Conservation (phyloP, 2,113 vertebrate species). For the Haemorhous mexicanus region DNA sequence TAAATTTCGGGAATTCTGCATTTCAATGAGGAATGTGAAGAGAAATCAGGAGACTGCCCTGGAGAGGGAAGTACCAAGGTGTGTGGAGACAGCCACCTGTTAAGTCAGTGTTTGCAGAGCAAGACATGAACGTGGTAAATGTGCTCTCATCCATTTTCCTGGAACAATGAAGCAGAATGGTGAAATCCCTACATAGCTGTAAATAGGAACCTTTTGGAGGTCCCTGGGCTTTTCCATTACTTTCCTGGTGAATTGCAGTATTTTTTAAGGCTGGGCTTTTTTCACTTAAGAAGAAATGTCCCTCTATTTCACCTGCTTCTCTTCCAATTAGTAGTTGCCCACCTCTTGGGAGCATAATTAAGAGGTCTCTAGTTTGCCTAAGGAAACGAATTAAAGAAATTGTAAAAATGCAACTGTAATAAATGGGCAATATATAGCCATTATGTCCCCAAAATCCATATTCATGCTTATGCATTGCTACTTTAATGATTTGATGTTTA, state of each 20-base stretch:
- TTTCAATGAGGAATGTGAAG: not conserved
- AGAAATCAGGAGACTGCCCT: not conserved
- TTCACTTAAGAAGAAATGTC: constrained; percentile 43
- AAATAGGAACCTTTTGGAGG: not conserved
- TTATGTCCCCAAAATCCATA: constrained; percentile 56
- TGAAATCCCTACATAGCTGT: not conserved
- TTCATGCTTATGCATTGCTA: constrained; percentile 25
- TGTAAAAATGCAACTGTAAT: constrained; percentile 63
- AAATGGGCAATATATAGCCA: constrained; percentile 42
- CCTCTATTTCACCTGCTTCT: constrained; percentile 71
- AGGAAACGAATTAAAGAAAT: constrained; percentile 71
- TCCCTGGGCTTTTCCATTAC: not conserved
- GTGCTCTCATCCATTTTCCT: not conserved
- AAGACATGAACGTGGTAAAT: not conserved
- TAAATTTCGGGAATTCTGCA: not conserved
- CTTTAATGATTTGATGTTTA: constrained; percentile 28
- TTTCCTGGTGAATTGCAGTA: constrained; percentile 18
- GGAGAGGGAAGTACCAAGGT: not conserved
- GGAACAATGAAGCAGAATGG: not conserved
- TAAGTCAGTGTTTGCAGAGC: not conserved
- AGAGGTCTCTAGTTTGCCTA: constrained; percentile 68
- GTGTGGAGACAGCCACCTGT: not conserved
- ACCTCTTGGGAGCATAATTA: constrained; percentile 72
- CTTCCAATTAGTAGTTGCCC: constrained; percentile 68
- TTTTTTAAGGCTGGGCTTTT: constrained; percentile 26